phyloP scores from a whole-genome alignment of 2,888 invertebrate species.

The Hemaris fuciformis region DNA sequence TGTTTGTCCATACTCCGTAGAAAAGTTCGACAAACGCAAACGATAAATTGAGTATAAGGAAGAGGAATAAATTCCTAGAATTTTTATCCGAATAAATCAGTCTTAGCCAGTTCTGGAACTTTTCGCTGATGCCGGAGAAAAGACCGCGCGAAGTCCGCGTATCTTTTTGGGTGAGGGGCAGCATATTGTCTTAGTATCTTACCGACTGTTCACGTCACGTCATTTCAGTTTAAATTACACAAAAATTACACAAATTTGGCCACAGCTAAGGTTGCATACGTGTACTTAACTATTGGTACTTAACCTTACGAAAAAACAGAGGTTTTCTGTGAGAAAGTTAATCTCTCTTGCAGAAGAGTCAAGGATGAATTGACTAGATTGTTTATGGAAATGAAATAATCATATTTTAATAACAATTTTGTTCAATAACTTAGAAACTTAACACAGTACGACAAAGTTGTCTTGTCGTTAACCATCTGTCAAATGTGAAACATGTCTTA shows the following conservation, averaged over 20 bases:
- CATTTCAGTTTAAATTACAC: slow-evolving; percentile 61
- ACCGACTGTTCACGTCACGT: slow-evolving; percentile 50
- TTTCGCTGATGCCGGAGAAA: slow-evolving; percentile 86
- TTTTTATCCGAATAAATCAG: slow-evolving; percentile 95
- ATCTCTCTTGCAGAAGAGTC: neutral
- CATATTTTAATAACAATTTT: slow-evolving; percentile 20
- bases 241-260: slow-evolving; percentile 54
- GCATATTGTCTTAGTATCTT: slow-evolving; percentile 77
- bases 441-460: slow-evolving; percentile 31
- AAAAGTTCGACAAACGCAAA: slow-evolving; percentile 98
- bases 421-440: slow-evolving; percentile 22
- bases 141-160: slow-evolving; percentile 78
- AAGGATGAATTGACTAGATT: neutral
- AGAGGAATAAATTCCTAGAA: slow-evolving; percentile 96
- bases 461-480: slow-evolving; percentile 24
- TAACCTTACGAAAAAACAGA: slow-evolving; percentile 51
- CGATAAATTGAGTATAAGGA: slow-evolving; percentile 94
- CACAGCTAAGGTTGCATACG: slow-evolving; percentile 71
- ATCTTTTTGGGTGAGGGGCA: slow-evolving; percentile 90
- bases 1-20: slow-evolving; percentile 95
- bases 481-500: neutral
- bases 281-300: slow-evolving; percentile 68
- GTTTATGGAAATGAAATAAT: neutral
- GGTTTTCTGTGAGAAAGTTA: slow-evolving; percentile 2
- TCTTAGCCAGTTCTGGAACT: slow-evolving; percentile 88